Evolutionary conservation across 1,140 invertebrate species (phyloP), one percentile per base, ranked within the genome.

Genomic region (Tachypleus tridentatus): DNA sequence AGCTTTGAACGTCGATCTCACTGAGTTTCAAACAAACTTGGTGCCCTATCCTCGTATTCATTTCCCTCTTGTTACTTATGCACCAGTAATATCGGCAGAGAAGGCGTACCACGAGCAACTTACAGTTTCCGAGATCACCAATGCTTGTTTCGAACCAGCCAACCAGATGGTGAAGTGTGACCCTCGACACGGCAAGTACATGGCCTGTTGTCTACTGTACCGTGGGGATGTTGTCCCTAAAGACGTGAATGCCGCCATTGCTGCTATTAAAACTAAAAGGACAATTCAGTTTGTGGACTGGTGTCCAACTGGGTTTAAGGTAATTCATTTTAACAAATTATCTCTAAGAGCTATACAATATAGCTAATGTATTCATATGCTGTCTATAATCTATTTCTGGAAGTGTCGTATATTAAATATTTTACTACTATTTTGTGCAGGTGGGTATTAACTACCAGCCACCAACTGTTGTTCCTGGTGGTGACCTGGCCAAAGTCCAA

Each of bases 121-220:
- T 48, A 85, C 85, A 3, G 87, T 89, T 5, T 81, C 84, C 48
- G 87, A 90, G 76, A 89, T 90, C 67, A 90, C 87, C 60, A 88
- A 88, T 74, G 84, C 85, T 52, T 88, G 86, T 77, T 89, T 90
- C 72, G 87, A 91, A 71, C 86, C 87, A 8, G 84, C 85, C 29
- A 90, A 88, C 76, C 87, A 90, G 79, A 89, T 91, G 87, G 85
- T 91, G 0, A 91, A 89, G 71, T 80, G 79, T 66, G 78, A 79
- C 66, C 77, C 79, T 10, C 66, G 77, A 56, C 74, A 77, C 59
- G 77, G 77, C 29, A 80, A 80, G 67, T 78, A 79, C 64, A 88
- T 91, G 88, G 88, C 88, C 49, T 91, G 88, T 72, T 91, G 88
- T 73, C 85, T 88, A 82, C 75, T 88, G 74, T 88, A 88, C 78